These are phyloP conservation scores for Melitaea cinxia DNA, from an alignment of 1,140 invertebrate genomes.

Conservation along the genomic window DNA sequence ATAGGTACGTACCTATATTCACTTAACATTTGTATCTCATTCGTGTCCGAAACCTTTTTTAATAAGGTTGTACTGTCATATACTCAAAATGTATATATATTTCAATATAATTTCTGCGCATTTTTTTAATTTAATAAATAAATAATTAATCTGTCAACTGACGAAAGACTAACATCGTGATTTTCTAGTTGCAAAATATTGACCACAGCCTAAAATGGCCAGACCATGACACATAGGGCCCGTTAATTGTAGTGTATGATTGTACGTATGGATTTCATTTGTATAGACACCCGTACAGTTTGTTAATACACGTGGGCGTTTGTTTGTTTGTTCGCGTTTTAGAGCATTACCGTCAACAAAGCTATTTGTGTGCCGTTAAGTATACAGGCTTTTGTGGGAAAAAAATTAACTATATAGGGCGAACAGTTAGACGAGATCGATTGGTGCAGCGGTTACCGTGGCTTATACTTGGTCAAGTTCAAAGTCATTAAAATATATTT, in stretches of 20 bases:
- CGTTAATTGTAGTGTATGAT: neutral
- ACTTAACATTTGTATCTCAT: no score
- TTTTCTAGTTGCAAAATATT: no score
- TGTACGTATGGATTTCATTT: neutral
- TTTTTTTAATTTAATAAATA: no score
- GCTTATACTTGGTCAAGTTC: neutral
- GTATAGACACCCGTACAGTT: neutral
- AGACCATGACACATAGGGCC: neutral
- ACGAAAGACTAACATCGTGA: no score
- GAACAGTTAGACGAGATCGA: constrained; percentile 5
- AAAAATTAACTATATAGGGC: constrained; percentile 8
- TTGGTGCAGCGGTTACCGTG: neutral
- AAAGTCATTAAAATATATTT: no score
- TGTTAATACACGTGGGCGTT: constrained; percentile 16
- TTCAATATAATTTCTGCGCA: no score
- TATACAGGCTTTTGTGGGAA: constrained; percentile 38
- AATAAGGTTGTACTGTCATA: no score
- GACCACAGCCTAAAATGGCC: no score
- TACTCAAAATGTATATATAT: no score
- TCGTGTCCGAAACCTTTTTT: no score
- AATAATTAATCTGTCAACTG: no score
- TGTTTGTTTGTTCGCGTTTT: constrained; percentile 35
- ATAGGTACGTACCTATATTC: no score
- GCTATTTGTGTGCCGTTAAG: constrained; percentile 36
- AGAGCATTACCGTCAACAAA: constrained; percentile 33